A percentile compares a stretch with the other conserved stretches of the same genome.
Evolutionary conservation across 2,113 vertebrate genomes (phyloP).

Genomic region (Bucco capensis): DNA sequence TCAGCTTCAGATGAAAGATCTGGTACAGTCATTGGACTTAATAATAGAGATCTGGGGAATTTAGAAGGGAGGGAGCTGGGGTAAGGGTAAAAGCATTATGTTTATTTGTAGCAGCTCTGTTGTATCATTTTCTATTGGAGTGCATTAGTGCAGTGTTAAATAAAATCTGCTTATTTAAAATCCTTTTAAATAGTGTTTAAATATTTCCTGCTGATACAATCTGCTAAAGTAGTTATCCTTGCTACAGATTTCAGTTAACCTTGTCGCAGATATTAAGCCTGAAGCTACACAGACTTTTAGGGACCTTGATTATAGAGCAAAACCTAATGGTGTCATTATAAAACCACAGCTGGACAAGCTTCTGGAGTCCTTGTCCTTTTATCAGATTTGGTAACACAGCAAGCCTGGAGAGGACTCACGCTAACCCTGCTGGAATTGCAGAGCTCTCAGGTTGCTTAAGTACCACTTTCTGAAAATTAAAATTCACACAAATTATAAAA

Average conservation of each 20-base stretch:
- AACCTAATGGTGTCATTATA: conserved; percentile 74
- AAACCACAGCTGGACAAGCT: conserved; percentile 77
- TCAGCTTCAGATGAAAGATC: conserved; percentile 55
- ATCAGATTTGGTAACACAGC: conserved; percentile 70
- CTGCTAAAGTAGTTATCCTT: conserved; percentile 80
- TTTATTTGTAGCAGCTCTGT: conserved; percentile 73
- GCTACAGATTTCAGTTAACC: conserved; percentile 80
- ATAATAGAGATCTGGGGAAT: conserved; percentile 57
- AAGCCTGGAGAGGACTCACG: conserved; percentile 35
- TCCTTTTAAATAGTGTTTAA: conserved; percentile 83
- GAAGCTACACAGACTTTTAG: conserved; percentile 74
- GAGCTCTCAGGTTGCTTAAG: conserved; percentile 34
- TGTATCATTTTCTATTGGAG: conserved; percentile 71
- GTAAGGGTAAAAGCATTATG: conserved; percentile 63
- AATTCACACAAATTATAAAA: background rate
- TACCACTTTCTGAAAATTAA: conserved; percentile 54
- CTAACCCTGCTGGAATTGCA: conserved; percentile 45
- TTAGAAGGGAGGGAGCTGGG: background rate
- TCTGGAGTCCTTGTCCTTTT: conserved; percentile 72
- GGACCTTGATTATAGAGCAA: conserved; percentile 71
- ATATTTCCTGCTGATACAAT: conserved; percentile 78
- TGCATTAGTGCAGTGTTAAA: conserved; percentile 78
- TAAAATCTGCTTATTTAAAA: conserved; percentile 84
- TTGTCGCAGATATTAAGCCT: conserved; percentile 76
- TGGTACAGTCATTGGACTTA: conserved; percentile 54